These are phyloP conservation scores for Isichthys henryi DNA, from an alignment of 2,113 vertebrate genomes.

Conservation along the genomic window DNA sequence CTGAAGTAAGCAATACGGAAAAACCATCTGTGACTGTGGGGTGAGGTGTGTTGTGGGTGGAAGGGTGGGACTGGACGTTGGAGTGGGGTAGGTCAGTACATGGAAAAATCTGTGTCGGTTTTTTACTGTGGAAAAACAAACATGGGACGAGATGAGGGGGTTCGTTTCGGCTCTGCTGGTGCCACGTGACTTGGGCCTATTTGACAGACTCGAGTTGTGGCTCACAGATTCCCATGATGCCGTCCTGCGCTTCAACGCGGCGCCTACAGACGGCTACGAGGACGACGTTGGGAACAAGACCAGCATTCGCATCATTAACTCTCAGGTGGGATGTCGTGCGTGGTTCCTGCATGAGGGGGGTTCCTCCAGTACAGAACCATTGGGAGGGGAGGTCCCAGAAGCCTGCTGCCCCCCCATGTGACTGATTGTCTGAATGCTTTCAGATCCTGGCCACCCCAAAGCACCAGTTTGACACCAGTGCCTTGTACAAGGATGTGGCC, in stretches of 20 bases:
- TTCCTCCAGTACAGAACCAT: neutral
- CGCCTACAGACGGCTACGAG: constrained; percentile 85
- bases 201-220: neutral
- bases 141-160: neutral
- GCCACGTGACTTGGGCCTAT: neutral
- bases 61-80: too few relatives aligned
- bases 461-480: constrained; percentile 67
- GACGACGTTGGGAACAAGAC: constrained; percentile 95
- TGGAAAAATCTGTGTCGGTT: neutral
- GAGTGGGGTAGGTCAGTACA: neutral
- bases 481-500: constrained; percentile 70
- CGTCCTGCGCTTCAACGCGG: constrained; percentile 90
- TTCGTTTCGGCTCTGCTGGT: neutral
- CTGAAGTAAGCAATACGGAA: too few relatives aligned
- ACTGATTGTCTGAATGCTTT: neutral
- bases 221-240: constrained; percentile 86
- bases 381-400: too few relatives aligned
- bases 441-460: constrained; percentile 73
- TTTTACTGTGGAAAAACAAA: neutral
- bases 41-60: neutral
- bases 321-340: constrained; percentile 69
- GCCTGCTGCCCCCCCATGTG: neutral
- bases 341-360: neutral
- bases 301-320: constrained; percentile 91
- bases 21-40: neutral